Percentiles rank a stretch among this genome's conserved stretches.
Evolutionary conservation across 2,888 invertebrate species (phyloP).

Genomic region (Hydriomena furcata): DNA sequence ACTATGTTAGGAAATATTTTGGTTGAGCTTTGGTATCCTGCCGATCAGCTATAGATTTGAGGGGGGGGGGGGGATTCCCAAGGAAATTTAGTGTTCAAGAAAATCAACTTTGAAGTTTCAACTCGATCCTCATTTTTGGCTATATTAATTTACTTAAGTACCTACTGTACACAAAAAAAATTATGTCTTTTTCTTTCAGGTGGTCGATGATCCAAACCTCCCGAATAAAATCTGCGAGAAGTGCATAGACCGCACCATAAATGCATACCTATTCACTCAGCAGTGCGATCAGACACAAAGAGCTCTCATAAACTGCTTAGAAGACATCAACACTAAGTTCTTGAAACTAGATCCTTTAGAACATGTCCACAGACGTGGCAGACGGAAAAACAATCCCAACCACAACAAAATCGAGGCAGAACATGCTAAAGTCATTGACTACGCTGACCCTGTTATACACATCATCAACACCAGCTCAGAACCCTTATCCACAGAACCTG

Average conservation of each 20-base stretch:
- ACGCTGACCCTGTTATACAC: constrained; percentile 66
- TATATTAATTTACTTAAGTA: too few relatives aligned
- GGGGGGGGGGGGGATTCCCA: too few relatives aligned
- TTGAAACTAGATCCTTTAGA: constrained; percentile 67
- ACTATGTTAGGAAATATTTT: too few relatives aligned
- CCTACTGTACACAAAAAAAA: too few relatives aligned
- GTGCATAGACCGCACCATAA: constrained; percentile 60
- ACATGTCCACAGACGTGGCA: constrained; percentile 48
- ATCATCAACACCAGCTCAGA: constrained; percentile 54
- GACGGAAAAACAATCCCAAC: constrained; percentile 64
- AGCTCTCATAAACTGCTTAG: constrained; percentile 66
- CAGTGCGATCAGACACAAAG: constrained; percentile 68
- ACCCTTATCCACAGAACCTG: constrained; percentile 35
- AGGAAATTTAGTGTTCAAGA: too few relatives aligned
- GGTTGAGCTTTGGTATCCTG: too few relatives aligned
- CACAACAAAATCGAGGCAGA: constrained; percentile 55
- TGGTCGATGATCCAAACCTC: constrained; percentile 54
- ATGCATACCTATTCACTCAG: constrained; percentile 66
- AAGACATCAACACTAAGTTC: constrained; percentile 68
- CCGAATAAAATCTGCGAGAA: constrained; percentile 67
- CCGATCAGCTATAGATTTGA: too few relatives aligned
- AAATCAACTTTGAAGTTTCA: too few relatives aligned
- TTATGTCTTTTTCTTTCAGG: constrained; percentile 40
- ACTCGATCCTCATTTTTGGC: too few relatives aligned
- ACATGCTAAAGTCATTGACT: constrained; percentile 62